Base-by-base conservation (phyloP, 1,140 invertebrate species). In the Patella vulgata region DNA sequence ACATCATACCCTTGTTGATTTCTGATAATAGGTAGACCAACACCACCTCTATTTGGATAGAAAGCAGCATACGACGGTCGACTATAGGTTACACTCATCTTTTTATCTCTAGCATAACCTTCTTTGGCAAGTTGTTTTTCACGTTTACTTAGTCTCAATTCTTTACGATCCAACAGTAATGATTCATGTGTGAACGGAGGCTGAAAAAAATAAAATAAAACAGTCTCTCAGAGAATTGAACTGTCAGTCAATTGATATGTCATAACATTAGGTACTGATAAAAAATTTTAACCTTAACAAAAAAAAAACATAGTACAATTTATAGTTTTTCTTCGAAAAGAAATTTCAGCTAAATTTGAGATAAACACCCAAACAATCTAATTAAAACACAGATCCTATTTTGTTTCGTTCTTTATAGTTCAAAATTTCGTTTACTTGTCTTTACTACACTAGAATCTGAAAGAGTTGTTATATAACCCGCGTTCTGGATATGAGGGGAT, bases 121-220 rank as follows among this genome's bases (percentile, higher is more conserved):
- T 94, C 87, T 62, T 82, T 92, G 0, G 97, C 97, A 46, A 97
- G 85, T 68, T 93, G 86, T 81, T 99, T 98, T 80, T 99, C 97
- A 28, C 93, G 91, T 79, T 94, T 93, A 2, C 95, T 97, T 14
- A 99, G 85, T 74, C 96, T 95, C 75, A 97, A 92, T 73, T 99
- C 96, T 78, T 98, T 97, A 33, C 94, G 88, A 84, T 99, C 97
- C 2, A 98, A 91, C 6, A 99, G 86, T 36, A 99, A 85, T 23
- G 95, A 97, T 84, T 99, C 97, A 80, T 99, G 97, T 71, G 96
- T 92, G 85, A 99, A 99, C 0, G 97, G 97, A 77, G 93, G 90
- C 86, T 90, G 59, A 11, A 73, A 66, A 33, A 39, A 43, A 31
- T 44, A 68, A 31, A 56, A 48, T 6, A 59, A 8, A 43, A 55